phyloP scores from a whole-genome alignment of 1,140 invertebrate genomes.

The Hypsibius dujardini region DNA sequence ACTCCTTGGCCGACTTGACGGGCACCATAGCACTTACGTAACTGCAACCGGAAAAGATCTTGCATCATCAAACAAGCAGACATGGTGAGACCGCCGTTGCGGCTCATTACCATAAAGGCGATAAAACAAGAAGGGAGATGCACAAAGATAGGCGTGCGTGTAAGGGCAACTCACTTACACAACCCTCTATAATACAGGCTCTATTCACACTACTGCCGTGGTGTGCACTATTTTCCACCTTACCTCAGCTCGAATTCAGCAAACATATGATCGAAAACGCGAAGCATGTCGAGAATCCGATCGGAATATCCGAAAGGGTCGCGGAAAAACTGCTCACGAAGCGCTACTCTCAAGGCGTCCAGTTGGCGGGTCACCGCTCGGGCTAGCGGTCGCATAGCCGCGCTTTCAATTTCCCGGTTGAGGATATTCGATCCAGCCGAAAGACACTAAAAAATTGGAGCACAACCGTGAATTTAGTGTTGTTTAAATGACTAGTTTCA shows the following conservation, averaged over 20 bases:
- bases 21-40: conserved; percentile 98
- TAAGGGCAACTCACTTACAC: no score
- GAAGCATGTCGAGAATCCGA: conserved; percentile 54
- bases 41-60: no score
- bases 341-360: conserved; percentile 68
- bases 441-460: conserved; percentile 55
- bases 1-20: conserved; percentile 86
- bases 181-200: no score
- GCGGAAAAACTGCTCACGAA: conserved; percentile 56
- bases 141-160: no score
- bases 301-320: conserved; percentile 44
- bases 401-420: conserved; percentile 81
- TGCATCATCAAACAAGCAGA: no score
- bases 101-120: no score
- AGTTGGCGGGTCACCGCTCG: conserved; percentile 82
- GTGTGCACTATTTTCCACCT: no score
- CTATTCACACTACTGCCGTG: no score
- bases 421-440: conserved; percentile 71
- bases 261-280: conserved; percentile 84
- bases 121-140: no score
- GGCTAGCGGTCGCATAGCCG: conserved; percentile 84
- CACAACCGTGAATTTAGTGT: no score
- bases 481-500: no score
- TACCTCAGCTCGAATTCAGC: conserved; percentile 82
- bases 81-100: no score